Evolutionary conservation across 2,113 vertebrate genomes (phyloP).

Genomic region (Dromas ardeola): DNA sequence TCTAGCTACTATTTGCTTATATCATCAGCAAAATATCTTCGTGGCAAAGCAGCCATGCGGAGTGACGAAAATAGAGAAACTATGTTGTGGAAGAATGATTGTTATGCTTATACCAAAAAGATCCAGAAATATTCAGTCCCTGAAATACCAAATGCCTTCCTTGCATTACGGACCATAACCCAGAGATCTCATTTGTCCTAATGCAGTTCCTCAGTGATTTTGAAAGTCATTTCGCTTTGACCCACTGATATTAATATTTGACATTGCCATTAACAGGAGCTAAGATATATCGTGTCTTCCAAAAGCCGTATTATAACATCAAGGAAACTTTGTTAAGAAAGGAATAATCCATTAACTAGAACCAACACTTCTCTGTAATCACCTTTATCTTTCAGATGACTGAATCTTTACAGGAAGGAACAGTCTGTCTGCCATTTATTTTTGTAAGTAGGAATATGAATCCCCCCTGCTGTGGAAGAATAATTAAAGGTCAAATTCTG

Average conservation of each 20-base stretch:
- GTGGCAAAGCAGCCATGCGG: background rate
- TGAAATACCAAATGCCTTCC: background rate
- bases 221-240: background rate
- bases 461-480: background rate
- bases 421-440: background rate
- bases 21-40: background rate
- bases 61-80: background rate
- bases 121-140: background rate
- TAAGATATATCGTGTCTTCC: background rate
- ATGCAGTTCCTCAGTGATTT: background rate
- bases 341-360: background rate
- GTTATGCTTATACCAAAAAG: background rate
- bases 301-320: background rate
- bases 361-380: background rate
- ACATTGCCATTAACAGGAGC: background rate
- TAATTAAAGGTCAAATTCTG: conserved; percentile 39
- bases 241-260: background rate
- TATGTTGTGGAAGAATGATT: background rate
- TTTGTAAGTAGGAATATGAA: background rate
- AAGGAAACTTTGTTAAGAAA: background rate
- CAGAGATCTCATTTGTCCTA: background rate
- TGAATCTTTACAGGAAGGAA: background rate
- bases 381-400: background rate
- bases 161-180: background rate
- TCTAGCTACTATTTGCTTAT: background rate